These are phyloP conservation scores for Epinephelus fuscoguttatus DNA, from an alignment of 2,113 vertebrate genomes.

Conservation along the genomic window DNA sequence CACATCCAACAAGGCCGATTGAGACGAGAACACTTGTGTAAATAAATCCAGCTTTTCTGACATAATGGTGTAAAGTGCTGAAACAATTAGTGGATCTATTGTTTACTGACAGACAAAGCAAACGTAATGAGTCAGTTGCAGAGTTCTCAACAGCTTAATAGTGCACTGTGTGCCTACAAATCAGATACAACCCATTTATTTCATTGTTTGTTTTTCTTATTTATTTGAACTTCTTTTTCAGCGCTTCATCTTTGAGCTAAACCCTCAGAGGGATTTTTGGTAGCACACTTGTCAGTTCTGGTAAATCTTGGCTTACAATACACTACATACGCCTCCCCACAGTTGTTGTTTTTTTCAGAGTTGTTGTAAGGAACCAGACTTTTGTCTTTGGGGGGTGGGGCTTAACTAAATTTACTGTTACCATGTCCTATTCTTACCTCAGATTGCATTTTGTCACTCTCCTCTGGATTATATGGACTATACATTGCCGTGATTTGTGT, in stretches of 20 bases:
- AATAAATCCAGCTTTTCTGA: slow-evolving; percentile 44
- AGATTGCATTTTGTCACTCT: no score
- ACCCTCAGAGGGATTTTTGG: not conserved
- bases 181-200: not conserved
- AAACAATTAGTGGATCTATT: not conserved
- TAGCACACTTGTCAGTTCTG: slow-evolving; percentile 17
- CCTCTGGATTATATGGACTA: no score
- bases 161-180: not conserved
- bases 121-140: not conserved
- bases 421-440: no score
- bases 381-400: not conserved
- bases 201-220: not conserved
- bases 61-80: not conserved
- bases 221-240: not conserved
- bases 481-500: no score
- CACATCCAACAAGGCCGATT: slow-evolving; percentile 17
- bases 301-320: slow-evolving; percentile 18
- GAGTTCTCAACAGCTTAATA: not conserved
- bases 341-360: not conserved
- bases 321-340: not conserved
- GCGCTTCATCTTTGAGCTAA: not conserved
- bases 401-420: no score
- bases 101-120: not conserved
- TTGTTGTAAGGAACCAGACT: slow-evolving; percentile 14
- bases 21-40: slow-evolving; percentile 27